Evolutionary conservation across 2,797 vertebrate genomes (phyloP).

Genomic region (Momotus momota): DNA sequence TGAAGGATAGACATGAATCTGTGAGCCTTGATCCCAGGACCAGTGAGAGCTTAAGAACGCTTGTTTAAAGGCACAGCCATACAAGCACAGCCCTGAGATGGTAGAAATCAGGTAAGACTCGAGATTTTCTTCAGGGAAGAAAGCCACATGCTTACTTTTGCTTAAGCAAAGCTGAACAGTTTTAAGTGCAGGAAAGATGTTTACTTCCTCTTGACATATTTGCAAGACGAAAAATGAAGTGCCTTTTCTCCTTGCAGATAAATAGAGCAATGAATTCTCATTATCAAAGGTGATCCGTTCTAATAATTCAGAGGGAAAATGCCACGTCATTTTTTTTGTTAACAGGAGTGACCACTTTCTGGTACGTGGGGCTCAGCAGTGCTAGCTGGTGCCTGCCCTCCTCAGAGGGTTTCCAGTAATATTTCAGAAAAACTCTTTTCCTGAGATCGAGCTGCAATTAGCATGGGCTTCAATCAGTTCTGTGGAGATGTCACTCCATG

Average conservation of each 20-base stretch:
- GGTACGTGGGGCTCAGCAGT: not conserved
- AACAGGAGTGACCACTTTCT: not conserved
- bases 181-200: not conserved
- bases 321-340: not conserved
- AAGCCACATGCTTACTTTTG: accelerated
- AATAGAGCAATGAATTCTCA: not conserved
- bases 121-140: not conserved
- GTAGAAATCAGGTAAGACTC: not conserved
- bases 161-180: not conserved
- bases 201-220: not conserved
- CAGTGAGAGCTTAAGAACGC: not conserved
- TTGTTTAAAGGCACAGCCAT: not conserved
- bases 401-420: conserved; percentile 4
- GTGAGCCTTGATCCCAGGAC: not conserved
- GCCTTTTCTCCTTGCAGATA: not conserved
- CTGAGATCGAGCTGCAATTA: conserved; percentile 18
- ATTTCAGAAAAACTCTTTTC: conserved; percentile 27
- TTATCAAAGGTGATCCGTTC: not conserved
- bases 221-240: not conserved
- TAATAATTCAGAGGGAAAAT: not conserved
- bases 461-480: conserved; percentile 21
- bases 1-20: not conserved
- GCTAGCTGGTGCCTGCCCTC: not conserved
- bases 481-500: conserved; percentile 40
- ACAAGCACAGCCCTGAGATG: not conserved